A percentile compares a stretch with the other conserved stretches of the same genome.
Evolutionary conservation across 1,140 invertebrate species (phyloP).

Genomic region (Steinernema feltiae): DNA sequence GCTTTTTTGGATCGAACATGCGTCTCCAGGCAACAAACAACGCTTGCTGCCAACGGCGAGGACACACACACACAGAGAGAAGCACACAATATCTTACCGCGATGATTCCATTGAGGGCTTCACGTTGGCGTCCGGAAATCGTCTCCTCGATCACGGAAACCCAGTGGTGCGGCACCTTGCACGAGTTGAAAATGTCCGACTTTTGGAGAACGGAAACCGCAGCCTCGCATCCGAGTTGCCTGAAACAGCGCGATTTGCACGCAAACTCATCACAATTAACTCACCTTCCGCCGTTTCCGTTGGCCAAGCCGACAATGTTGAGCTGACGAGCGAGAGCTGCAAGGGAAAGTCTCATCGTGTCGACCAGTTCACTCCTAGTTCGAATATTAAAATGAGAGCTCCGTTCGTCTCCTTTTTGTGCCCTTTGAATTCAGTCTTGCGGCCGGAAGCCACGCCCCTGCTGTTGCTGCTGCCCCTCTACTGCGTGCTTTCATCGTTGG

Average conservation of each 20-base stretch:
- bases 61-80: neutral
- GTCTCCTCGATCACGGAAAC: conserved; percentile 38
- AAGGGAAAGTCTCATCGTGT: neutral
- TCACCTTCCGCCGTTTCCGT: conserved; percentile 47
- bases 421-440: neutral
- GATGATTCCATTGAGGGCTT: conserved; percentile 44
- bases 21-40: too few relatives aligned
- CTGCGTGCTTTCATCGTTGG: neutral
- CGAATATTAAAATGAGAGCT: conserved; percentile 10
- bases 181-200: conserved; percentile 31
- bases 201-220: conserved; percentile 33
- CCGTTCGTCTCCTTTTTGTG: neutral
- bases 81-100: conserved; percentile 16
- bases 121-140: conserved; percentile 37
- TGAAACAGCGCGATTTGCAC: conserved; percentile 26
- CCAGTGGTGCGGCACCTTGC: conserved; percentile 41
- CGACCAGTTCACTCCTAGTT: neutral
- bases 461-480: too few relatives aligned
- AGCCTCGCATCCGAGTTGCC: conserved; percentile 46
- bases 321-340: conserved; percentile 8
- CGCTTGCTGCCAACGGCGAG: neutral
- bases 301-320: conserved; percentile 43
- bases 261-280: conserved; percentile 9
- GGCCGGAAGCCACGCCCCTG: neutral
- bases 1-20: too few relatives aligned